Evolutionary conservation across 2,113 vertebrate species (phyloP).

Genomic region (Chaetodon trifascialis): DNA sequence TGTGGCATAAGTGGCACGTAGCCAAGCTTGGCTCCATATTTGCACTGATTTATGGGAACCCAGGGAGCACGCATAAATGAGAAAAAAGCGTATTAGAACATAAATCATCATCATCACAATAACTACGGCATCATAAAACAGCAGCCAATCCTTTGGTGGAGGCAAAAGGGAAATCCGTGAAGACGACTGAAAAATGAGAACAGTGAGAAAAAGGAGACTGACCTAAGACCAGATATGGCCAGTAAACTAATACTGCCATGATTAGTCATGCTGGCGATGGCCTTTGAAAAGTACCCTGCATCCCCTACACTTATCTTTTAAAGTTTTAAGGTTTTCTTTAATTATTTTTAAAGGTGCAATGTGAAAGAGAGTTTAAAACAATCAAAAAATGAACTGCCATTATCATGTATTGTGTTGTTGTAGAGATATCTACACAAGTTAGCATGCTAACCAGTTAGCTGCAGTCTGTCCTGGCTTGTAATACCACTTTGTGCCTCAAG

Average conservation of each 20-base stretch:
- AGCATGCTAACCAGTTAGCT: no score
- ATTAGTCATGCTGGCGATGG: constrained; percentile 71
- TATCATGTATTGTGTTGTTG: no score
- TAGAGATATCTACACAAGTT: no score
- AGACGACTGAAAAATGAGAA: constrained; percentile 68
- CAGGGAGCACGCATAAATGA: constrained; percentile 58
- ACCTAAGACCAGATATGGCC: constrained; percentile 64
- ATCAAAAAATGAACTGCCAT: no score
- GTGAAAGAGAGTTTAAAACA: no score
- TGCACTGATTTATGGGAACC: constrained; percentile 72
- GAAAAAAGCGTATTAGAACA: constrained; percentile 56
- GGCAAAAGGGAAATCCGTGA: constrained; percentile 40
- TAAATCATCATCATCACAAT: constrained; percentile 78
- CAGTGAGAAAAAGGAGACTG: constrained; percentile 72
- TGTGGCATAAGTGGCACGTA: constrained; percentile 50
- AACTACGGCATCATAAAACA: constrained; percentile 66
- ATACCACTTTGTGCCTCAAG: no score
- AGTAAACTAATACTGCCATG: constrained; percentile 65
- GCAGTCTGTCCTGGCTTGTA: no score
- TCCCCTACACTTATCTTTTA: not conserved
- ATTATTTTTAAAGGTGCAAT: no score
- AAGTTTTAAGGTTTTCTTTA: not conserved
- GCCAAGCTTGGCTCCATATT: constrained; percentile 56
- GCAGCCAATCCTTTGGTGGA: constrained; percentile 53
- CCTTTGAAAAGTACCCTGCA: constrained; percentile 43